Base-by-base conservation (phyloP, 2,113 vertebrate genomes). In the Corythaeola cristata region DNA sequence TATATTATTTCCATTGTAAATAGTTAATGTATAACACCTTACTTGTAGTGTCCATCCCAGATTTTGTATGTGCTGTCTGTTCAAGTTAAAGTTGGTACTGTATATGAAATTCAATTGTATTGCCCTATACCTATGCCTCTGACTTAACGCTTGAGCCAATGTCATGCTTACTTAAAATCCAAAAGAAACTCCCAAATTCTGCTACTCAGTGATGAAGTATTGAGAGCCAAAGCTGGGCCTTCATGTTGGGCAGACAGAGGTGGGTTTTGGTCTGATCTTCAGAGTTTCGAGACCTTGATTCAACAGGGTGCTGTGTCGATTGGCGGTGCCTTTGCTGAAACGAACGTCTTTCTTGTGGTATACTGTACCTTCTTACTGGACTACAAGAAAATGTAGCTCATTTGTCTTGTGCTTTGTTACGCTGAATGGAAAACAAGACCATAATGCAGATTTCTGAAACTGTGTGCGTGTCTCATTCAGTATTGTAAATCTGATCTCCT, bases 391-490 rank as follows among this genome's bases (percentile, higher is more conserved):
- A 32, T 13, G 7, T 20, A 11, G 10, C 10, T 35, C 28, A 85
- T 56, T 58, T 60, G 17, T 18, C 5, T 49, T 67, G 20, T 56
- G 18, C 26, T 60, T 80, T 56, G 33, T 50, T 44, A 10, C 16
- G 12, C 32, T 55, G 39, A 24, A 5, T 23, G 23, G 63, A 85
- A 85, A 71, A 41, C 6, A 71, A 56, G 21, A 55, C 24, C 3
- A 5, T 35, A 71, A 45, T 18, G 11, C 11, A 47, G 33, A 39
- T 19, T n/a, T 68, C n/a, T 79, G 33, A 23, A 81, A 8, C 4
- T 63, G 50, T 14, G 1, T 1, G 0, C 1, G 0, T 68, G 8
- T 56, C 32, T 90, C 11, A 5, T 50, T 66, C 44, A 30, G 41
- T 39, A 5, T 79, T 90, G 15, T 3, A 50, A 74, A 49, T 63